A percentile compares a stretch with the other conserved stretches of the same genome.
These are phyloP conservation scores for Drosophila putrida DNA, from an alignment of 2,888 invertebrate species.

Conservation along the genomic window DNA sequence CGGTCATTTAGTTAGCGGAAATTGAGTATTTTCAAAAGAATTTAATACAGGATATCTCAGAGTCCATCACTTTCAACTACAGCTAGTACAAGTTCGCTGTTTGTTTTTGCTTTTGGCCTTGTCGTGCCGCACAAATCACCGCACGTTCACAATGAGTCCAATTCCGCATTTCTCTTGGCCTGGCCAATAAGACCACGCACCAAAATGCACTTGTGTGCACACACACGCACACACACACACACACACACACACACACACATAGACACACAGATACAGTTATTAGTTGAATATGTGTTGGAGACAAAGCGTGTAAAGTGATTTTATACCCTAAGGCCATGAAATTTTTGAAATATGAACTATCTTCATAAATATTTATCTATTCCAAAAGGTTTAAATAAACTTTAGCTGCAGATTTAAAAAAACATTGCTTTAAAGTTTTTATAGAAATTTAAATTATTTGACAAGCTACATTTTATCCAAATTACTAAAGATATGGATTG, in stretches of 20 bases:
- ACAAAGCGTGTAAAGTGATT: conserved; percentile 60
- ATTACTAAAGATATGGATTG: background rate
- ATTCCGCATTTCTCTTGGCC: conserved; percentile 43
- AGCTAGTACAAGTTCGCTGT: conserved; percentile 4
- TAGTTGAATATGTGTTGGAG: conserved; percentile 20
- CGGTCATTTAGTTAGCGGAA: too few relatives aligned
- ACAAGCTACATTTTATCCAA: too few relatives aligned
- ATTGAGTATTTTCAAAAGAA: background rate
- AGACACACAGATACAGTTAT: conserved; percentile 14
- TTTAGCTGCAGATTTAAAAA: too few relatives aligned
- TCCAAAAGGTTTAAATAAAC: too few relatives aligned
- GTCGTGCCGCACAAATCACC: conserved; percentile 48
- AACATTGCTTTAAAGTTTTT: too few relatives aligned
- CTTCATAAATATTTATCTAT: too few relatives aligned
- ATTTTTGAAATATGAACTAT: background rate
- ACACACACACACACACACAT: conserved; percentile 23
- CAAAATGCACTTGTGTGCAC: conserved; percentile 52
- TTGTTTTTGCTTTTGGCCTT: conserved; percentile 18
- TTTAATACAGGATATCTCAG: background rate
- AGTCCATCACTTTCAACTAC: conserved; percentile 1
- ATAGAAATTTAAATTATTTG: too few relatives aligned
- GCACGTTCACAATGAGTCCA: conserved; percentile 65
- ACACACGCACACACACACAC: conserved; percentile 7
- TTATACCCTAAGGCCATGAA: conserved; percentile 33
- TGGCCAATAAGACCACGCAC: conserved; percentile 41